A percentile compares a stretch with the other conserved stretches of the same genome.
phyloP scores from a whole-genome alignment of 2,797 vertebrate genomes.

The Centroberyx gerrardi region DNA sequence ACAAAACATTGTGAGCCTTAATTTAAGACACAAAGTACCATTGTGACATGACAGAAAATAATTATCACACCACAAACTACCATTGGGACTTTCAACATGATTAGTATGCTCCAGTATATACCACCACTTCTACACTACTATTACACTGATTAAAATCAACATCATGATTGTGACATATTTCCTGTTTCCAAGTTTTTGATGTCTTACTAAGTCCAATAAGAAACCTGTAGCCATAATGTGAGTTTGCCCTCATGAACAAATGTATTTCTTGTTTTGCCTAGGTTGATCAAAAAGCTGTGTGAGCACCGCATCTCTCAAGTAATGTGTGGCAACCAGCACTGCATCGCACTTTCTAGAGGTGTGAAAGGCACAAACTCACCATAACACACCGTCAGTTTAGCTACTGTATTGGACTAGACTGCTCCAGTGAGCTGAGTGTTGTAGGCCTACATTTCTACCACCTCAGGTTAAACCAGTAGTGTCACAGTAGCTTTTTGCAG shows the following conservation, averaged over 20 bases:
- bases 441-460: not conserved
- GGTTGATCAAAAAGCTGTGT: slow-evolving; percentile 95
- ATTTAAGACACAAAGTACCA: not conserved
- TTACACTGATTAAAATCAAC: not conserved
- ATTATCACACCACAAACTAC: not conserved
- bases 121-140: too few relatives aligned
- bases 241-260: not conserved
- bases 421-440: not conserved
- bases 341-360: slow-evolving; percentile 98
- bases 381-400: not conserved
- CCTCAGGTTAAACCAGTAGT: not conserved
- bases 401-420: not conserved
- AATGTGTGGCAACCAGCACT: slow-evolving; percentile 98
- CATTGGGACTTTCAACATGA: not conserved
- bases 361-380: slow-evolving; percentile 57
- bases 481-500: not conserved
- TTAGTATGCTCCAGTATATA: not conserved
- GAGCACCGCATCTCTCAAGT: slow-evolving; percentile 96
- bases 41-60: not conserved
- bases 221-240: not conserved
- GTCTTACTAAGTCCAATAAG: not conserved
- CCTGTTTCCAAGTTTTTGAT: not conserved
- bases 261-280: slow-evolving; percentile 60
- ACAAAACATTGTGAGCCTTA: not conserved
- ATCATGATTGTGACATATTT: not conserved